Evolutionary conservation across 2,113 vertebrate species (phyloP), one percentile per base, ranked within the genome.

Genomic region (Psilopogon haemacephalus): DNA sequence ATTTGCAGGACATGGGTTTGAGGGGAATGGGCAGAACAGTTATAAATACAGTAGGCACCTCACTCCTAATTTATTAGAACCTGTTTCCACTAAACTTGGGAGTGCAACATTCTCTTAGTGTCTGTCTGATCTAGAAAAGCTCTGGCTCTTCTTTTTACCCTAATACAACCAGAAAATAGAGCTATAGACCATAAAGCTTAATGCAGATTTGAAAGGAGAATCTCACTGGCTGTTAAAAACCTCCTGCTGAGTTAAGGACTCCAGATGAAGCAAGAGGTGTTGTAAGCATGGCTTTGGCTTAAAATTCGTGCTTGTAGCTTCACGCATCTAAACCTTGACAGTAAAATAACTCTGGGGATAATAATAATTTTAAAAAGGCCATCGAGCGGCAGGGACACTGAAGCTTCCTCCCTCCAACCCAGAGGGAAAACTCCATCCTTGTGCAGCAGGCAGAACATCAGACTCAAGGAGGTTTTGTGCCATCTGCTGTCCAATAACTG

Each of bases 401-500:
- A 50, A 60, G 69, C 4, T 18, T 1, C 37, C 50, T 20, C 23
- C 48, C 48, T 50, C 23, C 23, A 50, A 17, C 24, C 18, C 15
- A 5, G 32, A 37, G 44, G 40, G 35, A 72, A 72, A 84, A 38
- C 4, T 7, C 32, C 0, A 2, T 5, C 38, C 37, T 26, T 1
- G 83, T 12, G 33, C 32, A 12, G 38, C 2, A 10, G n/a, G n/a
- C n/a, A n/a, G n/a, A 2, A 64, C 88, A 6, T 2, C 4, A 5
- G 40, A 58, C 35, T 18, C 0, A 68, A 28, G 86, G 27, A 62
- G 13, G 63, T 46, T 89, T 93, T 94, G 74, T 95, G 95, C 95
- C 95, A 87, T 73, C 95, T 96, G 84, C 93, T 79, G 95, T 42
- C 81, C 10, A 50, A 71, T 1, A 50, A 28, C 8, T 27, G 86